Conservation (phyloP, 2,797 vertebrate species). For the Poliocrania exsul region DNA sequence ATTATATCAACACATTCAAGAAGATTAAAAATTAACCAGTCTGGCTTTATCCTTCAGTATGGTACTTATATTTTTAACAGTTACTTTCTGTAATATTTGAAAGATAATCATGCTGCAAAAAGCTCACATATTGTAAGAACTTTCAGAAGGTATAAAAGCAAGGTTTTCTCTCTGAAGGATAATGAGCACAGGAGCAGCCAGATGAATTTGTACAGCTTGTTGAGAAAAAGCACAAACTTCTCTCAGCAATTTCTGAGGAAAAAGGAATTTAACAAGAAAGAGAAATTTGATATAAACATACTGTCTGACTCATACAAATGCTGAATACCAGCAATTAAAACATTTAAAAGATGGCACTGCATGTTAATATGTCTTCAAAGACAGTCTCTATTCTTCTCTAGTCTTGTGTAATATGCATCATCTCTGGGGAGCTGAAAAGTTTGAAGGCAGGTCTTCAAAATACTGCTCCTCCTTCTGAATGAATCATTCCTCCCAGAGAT, state of each 20-base stretch:
- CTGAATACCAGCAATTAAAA: constrained; percentile 53
- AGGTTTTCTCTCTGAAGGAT: background rate
- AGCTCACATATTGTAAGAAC: background rate
- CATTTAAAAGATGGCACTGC: constrained; percentile 33
- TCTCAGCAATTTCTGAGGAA: constrained; percentile 45
- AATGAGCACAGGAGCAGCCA: background rate
- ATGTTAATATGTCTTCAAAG: constrained; percentile 48
- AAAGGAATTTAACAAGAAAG: constrained; percentile 43
- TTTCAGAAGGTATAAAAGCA: background rate
- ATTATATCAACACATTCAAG: background rate
- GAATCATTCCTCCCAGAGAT: constrained; percentile 14
- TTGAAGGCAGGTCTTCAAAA: background rate
- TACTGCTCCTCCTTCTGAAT: background rate
- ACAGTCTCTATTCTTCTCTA: background rate
- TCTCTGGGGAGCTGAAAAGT: background rate
- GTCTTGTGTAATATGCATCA: background rate
- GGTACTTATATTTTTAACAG: background rate
- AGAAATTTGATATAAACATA: constrained; percentile 16
- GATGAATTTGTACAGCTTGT: constrained; percentile 2
- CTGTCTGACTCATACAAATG: constrained; percentile 36
- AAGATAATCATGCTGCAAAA: background rate
- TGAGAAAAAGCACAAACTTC: constrained; percentile 25
- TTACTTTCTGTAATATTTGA: background rate
- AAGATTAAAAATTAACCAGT: background rate
- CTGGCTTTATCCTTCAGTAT: background rate